phyloP scores from a whole-genome alignment of 2,888 invertebrate genomes.

The Limnephilus auricula region DNA sequence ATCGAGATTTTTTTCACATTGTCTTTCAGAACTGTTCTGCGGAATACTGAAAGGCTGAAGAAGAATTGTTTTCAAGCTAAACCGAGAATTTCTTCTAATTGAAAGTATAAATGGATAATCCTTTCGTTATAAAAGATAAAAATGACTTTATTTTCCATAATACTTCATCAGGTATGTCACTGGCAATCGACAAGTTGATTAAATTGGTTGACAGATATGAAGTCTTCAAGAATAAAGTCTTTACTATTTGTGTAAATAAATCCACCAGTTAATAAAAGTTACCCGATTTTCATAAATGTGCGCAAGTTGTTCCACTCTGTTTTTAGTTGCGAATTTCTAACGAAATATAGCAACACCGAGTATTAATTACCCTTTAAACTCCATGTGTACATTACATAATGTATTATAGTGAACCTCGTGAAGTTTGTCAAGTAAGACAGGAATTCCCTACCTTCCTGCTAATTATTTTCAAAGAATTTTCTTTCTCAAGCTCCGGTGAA shows the following conservation, averaged over 20 bases:
- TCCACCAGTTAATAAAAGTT: no score
- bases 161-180: neutral
- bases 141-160: neutral
- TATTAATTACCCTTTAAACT: neutral
- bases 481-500: neutral
- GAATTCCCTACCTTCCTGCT: neutral
- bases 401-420: neutral
- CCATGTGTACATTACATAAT: neutral
- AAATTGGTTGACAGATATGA: neutral
- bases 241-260: no score
- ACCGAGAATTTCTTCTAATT: neutral
- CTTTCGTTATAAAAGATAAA: neutral
- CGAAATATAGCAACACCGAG: neutral
- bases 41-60: neutral
- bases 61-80: neutral
- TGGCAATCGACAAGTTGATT: neutral
- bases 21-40: neutral
- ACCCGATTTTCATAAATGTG: neutral
- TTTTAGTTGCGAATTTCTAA: neutral
- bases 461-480: neutral
- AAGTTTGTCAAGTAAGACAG: neutral
- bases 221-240: no score
- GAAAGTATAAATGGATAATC: neutral
- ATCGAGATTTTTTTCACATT: neutral
- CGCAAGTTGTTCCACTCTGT: neutral